These are phyloP conservation scores for Oryzias javanicus DNA, from an alignment of 2,113 vertebrate species.

Conservation along the genomic window DNA sequence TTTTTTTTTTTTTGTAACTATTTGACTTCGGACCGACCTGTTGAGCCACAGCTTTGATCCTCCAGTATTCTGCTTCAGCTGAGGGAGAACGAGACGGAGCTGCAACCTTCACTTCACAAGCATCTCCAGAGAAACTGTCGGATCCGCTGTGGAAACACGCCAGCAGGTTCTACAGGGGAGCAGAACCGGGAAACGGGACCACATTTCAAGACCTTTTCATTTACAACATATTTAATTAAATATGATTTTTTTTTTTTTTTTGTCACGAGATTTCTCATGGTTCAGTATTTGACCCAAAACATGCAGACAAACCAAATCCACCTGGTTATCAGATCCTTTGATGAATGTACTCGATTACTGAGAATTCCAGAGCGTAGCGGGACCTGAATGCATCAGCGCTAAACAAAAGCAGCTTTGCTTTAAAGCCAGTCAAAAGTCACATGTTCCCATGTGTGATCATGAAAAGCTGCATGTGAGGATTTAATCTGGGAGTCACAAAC, in stretches of 20 bases:
- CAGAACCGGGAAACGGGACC: not conserved
- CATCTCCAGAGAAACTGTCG: conserved; percentile 91
- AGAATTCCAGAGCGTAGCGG: not conserved
- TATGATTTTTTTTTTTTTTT: no score
- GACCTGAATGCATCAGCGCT: conserved; percentile 19
- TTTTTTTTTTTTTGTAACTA: no score
- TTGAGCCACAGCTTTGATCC: conserved; percentile 97
- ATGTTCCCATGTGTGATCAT: conserved; percentile 9
- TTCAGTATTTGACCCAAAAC: no score
- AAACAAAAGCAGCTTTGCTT: conserved; percentile 26
- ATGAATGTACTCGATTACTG: not conserved
- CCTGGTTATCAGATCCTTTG: not conserved
- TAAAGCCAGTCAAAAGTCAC: conserved; percentile 1
- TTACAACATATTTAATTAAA: no score
- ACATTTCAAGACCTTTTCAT: no score
- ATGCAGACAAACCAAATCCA: no score
- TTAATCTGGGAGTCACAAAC: not conserved
- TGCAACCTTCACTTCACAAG: conserved; percentile 96
- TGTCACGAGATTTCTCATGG: no score
- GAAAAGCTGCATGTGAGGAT: conserved; percentile 21
- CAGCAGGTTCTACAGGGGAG: conserved; percentile 84
- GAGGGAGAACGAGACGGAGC: conserved; percentile 88
- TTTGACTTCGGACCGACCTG: conserved; percentile 78
- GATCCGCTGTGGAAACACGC: conserved; percentile 93
- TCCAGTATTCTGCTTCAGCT: conserved; percentile 95